phyloP scores from a whole-genome alignment of 2,888 invertebrate species.

The Tinea pellionella region DNA sequence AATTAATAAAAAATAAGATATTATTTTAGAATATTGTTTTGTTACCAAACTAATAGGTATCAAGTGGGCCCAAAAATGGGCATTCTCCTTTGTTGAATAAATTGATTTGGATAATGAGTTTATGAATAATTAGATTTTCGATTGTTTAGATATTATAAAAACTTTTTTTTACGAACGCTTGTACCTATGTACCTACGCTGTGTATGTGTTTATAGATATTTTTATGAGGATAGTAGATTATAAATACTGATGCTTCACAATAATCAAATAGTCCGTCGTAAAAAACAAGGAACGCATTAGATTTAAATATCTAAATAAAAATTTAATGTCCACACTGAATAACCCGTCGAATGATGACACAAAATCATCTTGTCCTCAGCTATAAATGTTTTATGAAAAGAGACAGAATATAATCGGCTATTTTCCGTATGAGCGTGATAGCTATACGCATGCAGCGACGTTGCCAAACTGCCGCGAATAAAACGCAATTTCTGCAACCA shows the following conservation, averaged over 20 bases:
- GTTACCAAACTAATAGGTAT: too few species aligned
- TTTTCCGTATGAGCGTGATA: constrained; percentile 1
- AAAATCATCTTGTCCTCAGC: constrained; percentile 12
- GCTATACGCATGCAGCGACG: constrained; percentile 15
- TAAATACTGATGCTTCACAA: neutral
- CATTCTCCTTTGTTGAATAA: too few species aligned
- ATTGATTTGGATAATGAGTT: too few species aligned
- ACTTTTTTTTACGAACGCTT: too few species aligned
- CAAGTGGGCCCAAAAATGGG: too few species aligned
- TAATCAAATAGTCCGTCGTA: neutral
- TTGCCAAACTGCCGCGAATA: constrained; percentile 17
- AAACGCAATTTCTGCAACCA: constrained; percentile 11
- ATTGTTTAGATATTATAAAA: too few species aligned
- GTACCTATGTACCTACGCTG: neutral
- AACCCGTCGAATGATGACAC: constrained; percentile 12
- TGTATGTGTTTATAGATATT: neutral
- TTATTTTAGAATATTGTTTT: too few species aligned
- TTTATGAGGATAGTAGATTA: too few species aligned
- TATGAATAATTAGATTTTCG: too few species aligned
- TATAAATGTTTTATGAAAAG: constrained; percentile 4
- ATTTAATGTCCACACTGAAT: neutral
- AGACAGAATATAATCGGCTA: constrained; percentile 4
- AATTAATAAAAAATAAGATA: too few species aligned
- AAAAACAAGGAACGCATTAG: neutral
- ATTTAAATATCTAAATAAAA: constrained; percentile 6